Conservation (phyloP, 2,888 invertebrate genomes). For the Drosophila anceps region DNA sequence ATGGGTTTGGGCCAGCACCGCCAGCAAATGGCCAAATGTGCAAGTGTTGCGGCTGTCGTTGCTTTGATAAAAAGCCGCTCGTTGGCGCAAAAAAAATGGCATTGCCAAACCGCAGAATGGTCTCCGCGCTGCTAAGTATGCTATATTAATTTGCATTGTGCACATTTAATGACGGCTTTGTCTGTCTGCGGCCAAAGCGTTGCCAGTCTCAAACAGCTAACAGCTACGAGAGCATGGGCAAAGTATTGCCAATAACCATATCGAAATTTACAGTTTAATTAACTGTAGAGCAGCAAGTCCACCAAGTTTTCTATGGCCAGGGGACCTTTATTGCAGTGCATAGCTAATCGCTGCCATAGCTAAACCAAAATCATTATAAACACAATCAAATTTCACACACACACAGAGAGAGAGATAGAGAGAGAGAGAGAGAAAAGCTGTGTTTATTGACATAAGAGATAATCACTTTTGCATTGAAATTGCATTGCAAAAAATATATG, state of each 20-base stretch:
- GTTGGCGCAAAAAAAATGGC: slow-evolving; percentile 31
- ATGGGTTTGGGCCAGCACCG: slow-evolving; percentile 6
- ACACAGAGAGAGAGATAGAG: not conserved
- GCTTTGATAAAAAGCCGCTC: slow-evolving; percentile 65
- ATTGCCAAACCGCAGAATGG: slow-evolving; percentile 63
- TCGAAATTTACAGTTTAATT: slow-evolving; percentile 52
- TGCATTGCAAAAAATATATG: slow-evolving; percentile 44
- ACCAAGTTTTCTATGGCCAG: slow-evolving; percentile 7
- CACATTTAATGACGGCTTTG: slow-evolving; percentile 54
- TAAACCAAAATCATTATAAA: slow-evolving; percentile 35
- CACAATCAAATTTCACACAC: slow-evolving; percentile 28
- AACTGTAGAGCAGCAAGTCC: slow-evolving; percentile 13
- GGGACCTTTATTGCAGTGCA: slow-evolving; percentile 6
- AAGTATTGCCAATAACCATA: slow-evolving; percentile 12
- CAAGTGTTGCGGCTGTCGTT: slow-evolving; percentile 59
- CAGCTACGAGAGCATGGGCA: not conserved
- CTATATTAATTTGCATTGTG: slow-evolving; percentile 77
- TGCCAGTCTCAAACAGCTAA: not conserved
- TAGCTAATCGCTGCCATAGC: slow-evolving; percentile 50
- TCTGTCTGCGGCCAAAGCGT: slow-evolving; percentile 62
- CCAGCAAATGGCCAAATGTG: slow-evolving; percentile 69
- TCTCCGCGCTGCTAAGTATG: slow-evolving; percentile 69
- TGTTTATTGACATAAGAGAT: slow-evolving; percentile 66
- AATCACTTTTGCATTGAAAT: slow-evolving; percentile 73
- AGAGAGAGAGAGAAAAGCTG: not conserved